These are phyloP conservation scores for Pycnonotus jocosus DNA, from an alignment of 2,113 vertebrate genomes.

Conservation along the genomic window DNA sequence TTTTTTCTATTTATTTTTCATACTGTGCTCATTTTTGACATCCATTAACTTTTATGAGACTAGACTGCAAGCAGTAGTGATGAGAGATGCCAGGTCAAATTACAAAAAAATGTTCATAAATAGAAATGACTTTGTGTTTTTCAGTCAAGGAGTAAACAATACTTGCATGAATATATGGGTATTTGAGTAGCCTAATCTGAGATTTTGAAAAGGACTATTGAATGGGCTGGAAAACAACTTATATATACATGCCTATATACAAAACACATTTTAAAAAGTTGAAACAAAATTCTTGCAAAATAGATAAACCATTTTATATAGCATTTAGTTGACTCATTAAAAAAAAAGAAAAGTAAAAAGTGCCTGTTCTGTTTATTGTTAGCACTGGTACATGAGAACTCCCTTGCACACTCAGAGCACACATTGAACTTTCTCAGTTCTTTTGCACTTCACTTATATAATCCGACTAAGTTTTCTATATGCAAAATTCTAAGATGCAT, in stretches of 20 bases:
- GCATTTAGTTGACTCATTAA: background rate
- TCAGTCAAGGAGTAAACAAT: slow-evolving; percentile 69
- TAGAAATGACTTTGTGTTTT: slow-evolving; percentile 67
- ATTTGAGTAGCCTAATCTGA: slow-evolving; percentile 24
- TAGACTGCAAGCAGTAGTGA: slow-evolving; percentile 59
- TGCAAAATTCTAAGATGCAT: background rate
- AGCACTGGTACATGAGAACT: background rate
- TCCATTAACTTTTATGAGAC: slow-evolving; percentile 72
- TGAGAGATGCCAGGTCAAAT: slow-evolving; percentile 69
- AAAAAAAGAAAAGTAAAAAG: background rate
- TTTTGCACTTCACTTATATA: background rate
- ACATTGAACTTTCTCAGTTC: background rate
- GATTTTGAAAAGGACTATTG: slow-evolving; percentile 44
- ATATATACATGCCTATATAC: background rate
- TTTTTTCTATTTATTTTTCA: slow-evolving; percentile 66
- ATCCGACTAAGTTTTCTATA: background rate
- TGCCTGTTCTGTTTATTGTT: background rate
- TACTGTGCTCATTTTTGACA: slow-evolving; percentile 62
- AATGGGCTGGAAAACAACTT: background rate
- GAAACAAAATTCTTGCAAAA: background rate
- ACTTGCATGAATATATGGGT: slow-evolving; percentile 31
- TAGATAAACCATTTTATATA: background rate
- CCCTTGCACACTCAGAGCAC: background rate
- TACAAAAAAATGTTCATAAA: slow-evolving; percentile 67
- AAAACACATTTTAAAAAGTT: background rate